Evolutionary conservation across 2,888 invertebrate genomes (phyloP).

Genomic region (Muscina levida): DNA sequence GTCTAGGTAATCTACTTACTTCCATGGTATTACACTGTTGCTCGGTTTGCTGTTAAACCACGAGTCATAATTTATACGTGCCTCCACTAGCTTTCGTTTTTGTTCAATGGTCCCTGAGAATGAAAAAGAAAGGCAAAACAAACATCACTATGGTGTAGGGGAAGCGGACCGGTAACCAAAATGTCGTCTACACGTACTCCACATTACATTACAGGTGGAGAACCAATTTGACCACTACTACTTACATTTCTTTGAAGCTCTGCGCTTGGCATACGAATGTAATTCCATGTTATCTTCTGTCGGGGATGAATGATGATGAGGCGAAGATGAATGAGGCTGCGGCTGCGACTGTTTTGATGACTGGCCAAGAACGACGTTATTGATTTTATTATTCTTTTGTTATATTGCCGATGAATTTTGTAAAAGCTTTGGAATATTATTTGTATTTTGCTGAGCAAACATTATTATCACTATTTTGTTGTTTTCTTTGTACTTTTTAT

Average conservation of each 20-base stretch:
- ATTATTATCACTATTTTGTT: conserved; percentile 22
- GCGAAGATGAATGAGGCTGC: neutral
- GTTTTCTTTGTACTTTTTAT: conserved; percentile 25
- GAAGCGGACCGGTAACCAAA: neutral
- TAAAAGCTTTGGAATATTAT: neutral
- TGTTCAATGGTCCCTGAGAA: conserved; percentile 76
- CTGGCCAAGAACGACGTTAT: neutral
- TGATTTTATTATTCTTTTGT: neutral
- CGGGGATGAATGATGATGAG: too few relatives aligned
- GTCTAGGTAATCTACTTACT: conserved; percentile 69
- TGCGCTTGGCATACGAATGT: conserved; percentile 76
- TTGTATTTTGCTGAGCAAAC: conserved; percentile 11
- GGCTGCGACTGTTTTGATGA: neutral
- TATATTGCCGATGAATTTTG: conserved; percentile 16
- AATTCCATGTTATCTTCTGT: conserved; percentile 72
- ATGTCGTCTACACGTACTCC: neutral
- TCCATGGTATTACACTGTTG: conserved; percentile 75
- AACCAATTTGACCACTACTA: conserved; percentile 37
- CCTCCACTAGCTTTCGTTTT: conserved; percentile 74
- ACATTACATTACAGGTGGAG: neutral
- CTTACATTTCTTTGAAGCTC: conserved; percentile 75
- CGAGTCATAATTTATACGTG: conserved; percentile 74
- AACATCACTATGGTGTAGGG: too few relatives aligned
- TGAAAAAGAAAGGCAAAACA: conserved; percentile 46
- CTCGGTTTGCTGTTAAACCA: conserved; percentile 74